Conservation (phyloP, 2,797 vertebrate species). For the Pithecia hirsuta region DNA sequence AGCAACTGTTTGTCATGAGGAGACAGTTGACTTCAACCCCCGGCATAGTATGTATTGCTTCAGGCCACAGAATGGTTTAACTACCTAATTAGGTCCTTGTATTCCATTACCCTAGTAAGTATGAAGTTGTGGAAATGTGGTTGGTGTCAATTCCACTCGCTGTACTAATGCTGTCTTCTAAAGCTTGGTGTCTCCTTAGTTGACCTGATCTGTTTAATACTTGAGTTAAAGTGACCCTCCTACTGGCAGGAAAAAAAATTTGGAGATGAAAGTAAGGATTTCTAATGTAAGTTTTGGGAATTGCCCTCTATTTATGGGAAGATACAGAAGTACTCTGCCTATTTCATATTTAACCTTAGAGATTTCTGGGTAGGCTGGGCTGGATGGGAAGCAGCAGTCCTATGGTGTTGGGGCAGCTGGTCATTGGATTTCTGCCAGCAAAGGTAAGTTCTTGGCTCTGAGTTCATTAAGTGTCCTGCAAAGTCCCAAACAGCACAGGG, state of each 20-base stretch:
- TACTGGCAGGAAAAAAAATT: neutral
- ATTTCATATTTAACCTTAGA: neutral
- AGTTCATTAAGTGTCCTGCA: neutral
- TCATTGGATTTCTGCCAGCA: neutral
- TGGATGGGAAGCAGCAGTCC: neutral
- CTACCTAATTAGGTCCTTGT: neutral
- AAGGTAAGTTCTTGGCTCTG: neutral
- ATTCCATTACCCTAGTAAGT: neutral
- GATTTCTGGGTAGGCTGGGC: neutral
- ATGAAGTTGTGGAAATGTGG: neutral
- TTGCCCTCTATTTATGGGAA: neutral
- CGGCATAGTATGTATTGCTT: neutral
- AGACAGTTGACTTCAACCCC: neutral
- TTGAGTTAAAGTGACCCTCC: neutral
- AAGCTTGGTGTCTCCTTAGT: neutral
- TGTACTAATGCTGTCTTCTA: neutral
- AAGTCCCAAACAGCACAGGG: neutral
- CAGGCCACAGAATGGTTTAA: neutral
- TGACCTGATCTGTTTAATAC: neutral
- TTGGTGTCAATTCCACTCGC: neutral
- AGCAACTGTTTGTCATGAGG: neutral
- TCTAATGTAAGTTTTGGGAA: neutral
- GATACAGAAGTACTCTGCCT: neutral
- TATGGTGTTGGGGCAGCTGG: neutral
- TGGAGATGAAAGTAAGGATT: neutral